Percentiles rank a stretch among this genome's conserved stretches.
These are phyloP conservation scores for Syrphus vitripennis DNA, from an alignment of 2,888 invertebrate species.

Conservation along the genomic window DNA sequence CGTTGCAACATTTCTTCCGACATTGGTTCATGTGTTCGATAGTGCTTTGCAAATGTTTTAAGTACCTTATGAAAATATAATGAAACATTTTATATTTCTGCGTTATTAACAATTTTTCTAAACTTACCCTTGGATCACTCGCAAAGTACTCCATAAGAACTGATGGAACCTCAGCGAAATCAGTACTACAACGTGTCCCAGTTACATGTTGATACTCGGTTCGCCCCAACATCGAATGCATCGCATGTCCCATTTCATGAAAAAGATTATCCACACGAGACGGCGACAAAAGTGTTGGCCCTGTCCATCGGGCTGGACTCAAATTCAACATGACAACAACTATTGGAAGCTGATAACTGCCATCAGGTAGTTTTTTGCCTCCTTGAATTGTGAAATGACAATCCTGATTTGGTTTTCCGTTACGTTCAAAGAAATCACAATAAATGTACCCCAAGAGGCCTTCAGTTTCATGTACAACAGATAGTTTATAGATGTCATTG, in stretches of 20 bases:
- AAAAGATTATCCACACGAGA: slow-evolving; percentile 97
- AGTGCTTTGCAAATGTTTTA: slow-evolving; percentile 93
- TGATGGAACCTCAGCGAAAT: slow-evolving; percentile 99
- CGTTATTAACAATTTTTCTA: background rate
- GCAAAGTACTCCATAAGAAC: slow-evolving; percentile 99
- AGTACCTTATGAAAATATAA: slow-evolving; percentile 84
- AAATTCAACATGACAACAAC: slow-evolving; percentile 97
- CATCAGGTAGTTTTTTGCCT: slow-evolving; percentile 89
- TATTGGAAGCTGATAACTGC: slow-evolving; percentile 93
- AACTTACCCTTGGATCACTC: slow-evolving; percentile 88
- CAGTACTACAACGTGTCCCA: slow-evolving; percentile 97
- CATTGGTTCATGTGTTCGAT: slow-evolving; percentile 92
- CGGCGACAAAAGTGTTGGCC: slow-evolving; percentile 90
- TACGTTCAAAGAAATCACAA: slow-evolving; percentile 96
- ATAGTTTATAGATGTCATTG: slow-evolving; percentile 94
- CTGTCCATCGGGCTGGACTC: slow-evolving; percentile 87
- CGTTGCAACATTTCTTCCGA: slow-evolving; percentile 90
- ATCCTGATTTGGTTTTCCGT: slow-evolving; percentile 97
- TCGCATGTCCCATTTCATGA: slow-evolving; percentile 99
- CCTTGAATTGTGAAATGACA: slow-evolving; percentile 99
- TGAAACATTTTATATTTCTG: slow-evolving; percentile 22
- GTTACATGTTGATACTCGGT: slow-evolving; percentile 98
- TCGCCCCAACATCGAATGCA: slow-evolving; percentile 98
- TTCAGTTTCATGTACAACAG: slow-evolving; percentile 91
- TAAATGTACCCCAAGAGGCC: slow-evolving; percentile 96